Percentiles rank a stretch among this genome's conserved stretches.
Conservation (phyloP, 2,797 vertebrate genomes). For the Catostomus latipinnis region DNA sequence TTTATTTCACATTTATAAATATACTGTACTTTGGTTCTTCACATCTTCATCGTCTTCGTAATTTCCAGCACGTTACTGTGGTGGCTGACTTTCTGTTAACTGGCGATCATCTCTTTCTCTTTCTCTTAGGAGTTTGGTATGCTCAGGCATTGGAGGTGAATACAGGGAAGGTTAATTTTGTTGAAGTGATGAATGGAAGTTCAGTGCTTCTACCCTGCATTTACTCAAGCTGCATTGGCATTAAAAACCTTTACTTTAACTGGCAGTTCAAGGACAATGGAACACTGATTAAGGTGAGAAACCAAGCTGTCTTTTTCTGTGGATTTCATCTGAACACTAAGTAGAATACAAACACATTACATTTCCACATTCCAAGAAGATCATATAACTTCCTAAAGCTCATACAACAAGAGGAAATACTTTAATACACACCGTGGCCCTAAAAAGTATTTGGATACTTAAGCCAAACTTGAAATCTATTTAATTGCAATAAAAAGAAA, state of each 20-base stretch:
- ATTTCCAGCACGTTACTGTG: too few species aligned
- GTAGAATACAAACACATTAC: conserved; percentile 5
- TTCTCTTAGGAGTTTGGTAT: conserved; percentile 77
- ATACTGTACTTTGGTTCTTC: too few species aligned
- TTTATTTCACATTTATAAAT: too few species aligned
- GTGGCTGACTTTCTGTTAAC: not conserved
- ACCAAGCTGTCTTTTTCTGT: not conserved
- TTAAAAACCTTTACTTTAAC: conserved; percentile 86
- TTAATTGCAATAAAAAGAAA: too few species aligned
- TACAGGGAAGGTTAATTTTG: conserved; percentile 84
- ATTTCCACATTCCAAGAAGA: not conserved
- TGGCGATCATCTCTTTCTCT: not conserved
- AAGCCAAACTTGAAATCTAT: too few species aligned
- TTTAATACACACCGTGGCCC: not conserved
- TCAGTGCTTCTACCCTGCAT: conserved; percentile 87
- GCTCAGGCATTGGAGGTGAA: conserved; percentile 86
- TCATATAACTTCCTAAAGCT: too few species aligned
- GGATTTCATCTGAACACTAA: too few species aligned
- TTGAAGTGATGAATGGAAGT: conserved; percentile 89
- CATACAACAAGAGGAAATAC: not conserved
- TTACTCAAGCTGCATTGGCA: conserved; percentile 91
- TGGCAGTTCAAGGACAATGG: conserved; percentile 88
- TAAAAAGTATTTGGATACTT: too few species aligned
- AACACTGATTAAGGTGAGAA: conserved; percentile 65
- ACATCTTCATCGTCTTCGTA: too few species aligned